These are phyloP conservation scores for Hycleus cichorii DNA, from an alignment of 1,140 invertebrate species.

Conservation along the genomic window DNA sequence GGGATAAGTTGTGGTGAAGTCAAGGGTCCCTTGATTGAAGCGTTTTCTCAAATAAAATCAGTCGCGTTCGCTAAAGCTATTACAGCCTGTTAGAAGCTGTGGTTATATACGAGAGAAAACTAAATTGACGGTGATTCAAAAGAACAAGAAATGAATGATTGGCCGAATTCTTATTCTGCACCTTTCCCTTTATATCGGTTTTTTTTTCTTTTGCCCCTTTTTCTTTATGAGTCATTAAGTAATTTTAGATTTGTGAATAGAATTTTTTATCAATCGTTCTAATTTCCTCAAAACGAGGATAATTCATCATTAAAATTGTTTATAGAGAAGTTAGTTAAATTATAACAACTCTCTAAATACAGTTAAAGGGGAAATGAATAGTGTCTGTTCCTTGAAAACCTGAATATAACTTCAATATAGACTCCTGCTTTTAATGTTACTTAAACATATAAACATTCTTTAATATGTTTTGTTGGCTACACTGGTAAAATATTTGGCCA, in stretches of 20 bases:
- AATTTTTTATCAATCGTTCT: constrained; percentile 2
- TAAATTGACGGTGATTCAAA: constrained; percentile 38
- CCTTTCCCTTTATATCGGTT: constrained; percentile 4
- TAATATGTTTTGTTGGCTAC: constrained; percentile 8
- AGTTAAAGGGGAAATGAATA: neutral
- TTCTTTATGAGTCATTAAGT: constrained; percentile 5
- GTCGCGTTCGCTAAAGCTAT: constrained; percentile 35
- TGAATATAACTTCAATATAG: constrained; percentile 19
- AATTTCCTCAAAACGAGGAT: too few relatives aligned
- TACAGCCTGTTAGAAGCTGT: constrained; percentile 39
- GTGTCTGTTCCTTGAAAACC: constrained; percentile 16
- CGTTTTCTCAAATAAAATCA: constrained; percentile 39
- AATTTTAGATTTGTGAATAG: constrained; percentile 9
- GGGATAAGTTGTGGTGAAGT: constrained; percentile 35
- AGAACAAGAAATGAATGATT: constrained; percentile 28
- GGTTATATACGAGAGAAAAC: constrained; percentile 24
- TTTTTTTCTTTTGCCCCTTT: too few relatives aligned
- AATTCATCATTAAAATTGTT: neutral
- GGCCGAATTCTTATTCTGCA: constrained; percentile 24
- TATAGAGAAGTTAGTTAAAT: constrained; percentile 2
- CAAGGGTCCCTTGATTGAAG: constrained; percentile 38
- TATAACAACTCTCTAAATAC: too few relatives aligned
- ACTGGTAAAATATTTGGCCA: constrained; percentile 7
- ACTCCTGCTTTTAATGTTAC: constrained; percentile 18
- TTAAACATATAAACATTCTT: constrained; percentile 19